phyloP scores from a whole-genome alignment of 2,797 vertebrate species.

The Onychomys arenicola region DNA sequence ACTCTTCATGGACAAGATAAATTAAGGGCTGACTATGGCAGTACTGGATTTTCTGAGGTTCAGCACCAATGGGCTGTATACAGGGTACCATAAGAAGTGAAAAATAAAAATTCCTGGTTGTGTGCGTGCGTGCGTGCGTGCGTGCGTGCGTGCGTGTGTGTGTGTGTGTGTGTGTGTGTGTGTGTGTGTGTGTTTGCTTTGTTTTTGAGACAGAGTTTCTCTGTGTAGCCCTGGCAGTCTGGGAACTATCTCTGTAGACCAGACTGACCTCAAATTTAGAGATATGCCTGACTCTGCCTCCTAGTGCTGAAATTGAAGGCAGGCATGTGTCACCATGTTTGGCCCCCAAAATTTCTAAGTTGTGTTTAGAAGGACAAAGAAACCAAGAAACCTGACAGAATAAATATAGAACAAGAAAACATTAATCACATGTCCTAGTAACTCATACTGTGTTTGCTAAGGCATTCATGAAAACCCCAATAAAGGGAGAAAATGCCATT shows the following conservation, averaged over 20 bases:
- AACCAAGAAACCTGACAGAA: not conserved
- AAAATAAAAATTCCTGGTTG: not conserved
- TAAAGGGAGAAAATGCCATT: not conserved
- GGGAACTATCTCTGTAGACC: not conserved
- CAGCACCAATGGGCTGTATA: not conserved
- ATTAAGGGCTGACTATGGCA: not conserved
- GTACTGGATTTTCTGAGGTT: not conserved
- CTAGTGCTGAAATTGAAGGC: not conserved
- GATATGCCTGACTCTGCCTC: not conserved
- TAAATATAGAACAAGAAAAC: not conserved
- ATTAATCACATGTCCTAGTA: not conserved
- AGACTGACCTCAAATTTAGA: not conserved
- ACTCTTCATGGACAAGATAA: not conserved
- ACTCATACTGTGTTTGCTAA: not conserved
- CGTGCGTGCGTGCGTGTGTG: not conserved
- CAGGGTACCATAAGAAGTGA: not conserved
- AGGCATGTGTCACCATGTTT: not conserved
- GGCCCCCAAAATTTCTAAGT: not conserved
- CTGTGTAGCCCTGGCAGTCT: too few species aligned
- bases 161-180: not conserved
- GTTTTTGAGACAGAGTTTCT: not conserved
- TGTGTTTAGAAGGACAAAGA: not conserved
- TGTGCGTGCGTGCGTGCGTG: too few species aligned
- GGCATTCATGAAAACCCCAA: not conserved
- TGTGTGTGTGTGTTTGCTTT: not conserved